Evolutionary conservation across 2,888 invertebrate genomes (phyloP).

Genomic region (Ophion ellenae): DNA sequence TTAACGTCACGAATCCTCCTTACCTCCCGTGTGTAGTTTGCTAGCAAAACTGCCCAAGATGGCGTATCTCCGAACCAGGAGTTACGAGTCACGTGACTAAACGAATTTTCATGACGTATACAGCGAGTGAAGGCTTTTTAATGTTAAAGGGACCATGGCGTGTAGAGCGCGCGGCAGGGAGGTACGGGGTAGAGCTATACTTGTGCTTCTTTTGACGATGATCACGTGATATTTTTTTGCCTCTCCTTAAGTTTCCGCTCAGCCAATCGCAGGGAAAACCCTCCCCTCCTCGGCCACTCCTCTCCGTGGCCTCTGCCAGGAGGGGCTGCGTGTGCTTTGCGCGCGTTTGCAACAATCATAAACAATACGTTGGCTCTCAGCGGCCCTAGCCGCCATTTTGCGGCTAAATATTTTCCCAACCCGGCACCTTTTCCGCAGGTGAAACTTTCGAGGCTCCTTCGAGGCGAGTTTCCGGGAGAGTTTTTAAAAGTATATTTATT

Average conservation of each 20-base stretch:
- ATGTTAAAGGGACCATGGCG: constrained; percentile 76
- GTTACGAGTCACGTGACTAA: constrained; percentile 77
- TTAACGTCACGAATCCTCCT: constrained; percentile 79
- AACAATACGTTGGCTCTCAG: constrained; percentile 36
- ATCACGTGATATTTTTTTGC: constrained; percentile 60
- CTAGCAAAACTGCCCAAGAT: constrained; percentile 80
- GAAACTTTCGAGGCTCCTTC: not conserved
- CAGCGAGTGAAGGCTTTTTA: constrained; percentile 57
- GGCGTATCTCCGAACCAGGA: constrained; percentile 69
- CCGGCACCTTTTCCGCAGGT: not conserved
- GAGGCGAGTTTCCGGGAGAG: not conserved
- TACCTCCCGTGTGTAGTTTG: constrained; percentile 73
- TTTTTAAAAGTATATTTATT: constrained; percentile 45
- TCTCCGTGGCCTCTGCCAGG: not conserved
- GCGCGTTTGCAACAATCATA: constrained; percentile 49
- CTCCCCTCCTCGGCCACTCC: not conserved
- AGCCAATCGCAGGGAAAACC: constrained; percentile 42
- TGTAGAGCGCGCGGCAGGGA: constrained; percentile 39
- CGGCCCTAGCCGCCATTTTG: not conserved
- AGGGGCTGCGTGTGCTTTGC: constrained; percentile 28
- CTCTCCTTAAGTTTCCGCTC: constrained; percentile 50
- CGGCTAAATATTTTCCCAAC: not conserved
- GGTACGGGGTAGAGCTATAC: constrained; percentile 29
- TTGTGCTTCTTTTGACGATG: constrained; percentile 49
- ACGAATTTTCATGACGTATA: constrained; percentile 78